These are phyloP conservation scores for Drosophila ananassae DNA, from an alignment of 1,140 invertebrate genomes.

Conservation along the genomic window DNA sequence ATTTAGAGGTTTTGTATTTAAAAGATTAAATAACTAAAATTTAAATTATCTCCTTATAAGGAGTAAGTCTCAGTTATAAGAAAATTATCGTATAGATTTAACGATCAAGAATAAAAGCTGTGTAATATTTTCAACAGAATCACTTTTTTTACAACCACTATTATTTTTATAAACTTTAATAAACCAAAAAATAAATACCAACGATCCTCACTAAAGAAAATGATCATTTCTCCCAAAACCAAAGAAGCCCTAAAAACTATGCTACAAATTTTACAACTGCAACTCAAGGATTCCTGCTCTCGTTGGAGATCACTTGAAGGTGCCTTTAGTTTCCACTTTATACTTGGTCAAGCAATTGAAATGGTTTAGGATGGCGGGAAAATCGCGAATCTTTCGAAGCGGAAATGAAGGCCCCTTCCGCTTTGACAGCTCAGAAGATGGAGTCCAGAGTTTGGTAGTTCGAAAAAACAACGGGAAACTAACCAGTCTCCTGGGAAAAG, in stretches of 20 bases:
- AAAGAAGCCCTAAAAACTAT: not conserved
- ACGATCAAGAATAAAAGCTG: too few relatives aligned
- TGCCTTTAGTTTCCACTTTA: not conserved
- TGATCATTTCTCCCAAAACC: not conserved
- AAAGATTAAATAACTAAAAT: too few relatives aligned
- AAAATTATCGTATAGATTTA: too few relatives aligned
- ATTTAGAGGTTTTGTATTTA: too few relatives aligned
- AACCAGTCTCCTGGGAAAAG: slow-evolving; percentile 35
- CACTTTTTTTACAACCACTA: too few relatives aligned
- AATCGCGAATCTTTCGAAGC: slow-evolving; percentile 45
- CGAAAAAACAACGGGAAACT: slow-evolving; percentile 33
- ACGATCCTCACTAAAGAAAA: not conserved
- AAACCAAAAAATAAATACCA: too few relatives aligned
- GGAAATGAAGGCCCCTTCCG: slow-evolving; percentile 80
- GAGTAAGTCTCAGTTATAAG: too few relatives aligned
- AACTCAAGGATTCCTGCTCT: not conserved
- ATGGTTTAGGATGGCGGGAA: not conserved
- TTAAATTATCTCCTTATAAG: too few relatives aligned
- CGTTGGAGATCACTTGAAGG: not conserved
- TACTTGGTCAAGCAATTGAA: slow-evolving; percentile 1
- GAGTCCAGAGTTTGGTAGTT: slow-evolving; percentile 22
- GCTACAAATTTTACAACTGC: not conserved
- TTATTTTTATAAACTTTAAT: too few relatives aligned
- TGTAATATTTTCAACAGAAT: too few relatives aligned
- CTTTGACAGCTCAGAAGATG: slow-evolving; percentile 71